These are phyloP conservation scores for Litoditis marina DNA, from an alignment of 2,888 invertebrate species.

Conservation along the genomic window DNA sequence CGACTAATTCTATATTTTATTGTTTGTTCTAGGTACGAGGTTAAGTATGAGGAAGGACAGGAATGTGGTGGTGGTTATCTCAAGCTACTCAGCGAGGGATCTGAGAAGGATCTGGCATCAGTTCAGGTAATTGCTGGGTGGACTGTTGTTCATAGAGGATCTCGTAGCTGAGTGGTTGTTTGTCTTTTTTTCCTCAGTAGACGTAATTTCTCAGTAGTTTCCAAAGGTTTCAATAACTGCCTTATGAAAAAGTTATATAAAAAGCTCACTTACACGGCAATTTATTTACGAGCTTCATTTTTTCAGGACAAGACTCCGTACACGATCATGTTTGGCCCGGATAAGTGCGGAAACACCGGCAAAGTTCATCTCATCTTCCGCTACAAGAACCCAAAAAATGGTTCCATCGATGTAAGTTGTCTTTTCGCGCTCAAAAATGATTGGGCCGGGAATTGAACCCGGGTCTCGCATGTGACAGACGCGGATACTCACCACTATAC, in stretches of 20 bases:
- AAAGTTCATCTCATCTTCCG: conserved; percentile 89
- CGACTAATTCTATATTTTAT: no score
- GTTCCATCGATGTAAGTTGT: conserved; percentile 71
- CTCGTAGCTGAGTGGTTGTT: background rate
- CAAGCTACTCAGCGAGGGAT: conserved; percentile 79
- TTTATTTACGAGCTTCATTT: conserved; percentile 20
- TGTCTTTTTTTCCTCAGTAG: background rate
- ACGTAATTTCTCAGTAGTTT: background rate
- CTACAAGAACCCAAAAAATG: conserved; percentile 88
- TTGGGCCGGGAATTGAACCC: no score
- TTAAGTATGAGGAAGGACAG: conserved; percentile 84
- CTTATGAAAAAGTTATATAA: no score
- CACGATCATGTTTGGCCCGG: conserved; percentile 99
- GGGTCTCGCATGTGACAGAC: no score
- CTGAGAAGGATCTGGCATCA: conserved; percentile 62
- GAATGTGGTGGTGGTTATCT: conserved; percentile 98
- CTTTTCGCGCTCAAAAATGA: background rate
- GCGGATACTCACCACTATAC: no score
- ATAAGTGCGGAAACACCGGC: conserved; percentile 94
- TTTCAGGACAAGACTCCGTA: conserved; percentile 85
- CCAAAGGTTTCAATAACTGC: no score
- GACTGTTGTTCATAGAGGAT: background rate
- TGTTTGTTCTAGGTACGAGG: conserved; percentile 66
- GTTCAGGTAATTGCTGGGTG: conserved; percentile 23
- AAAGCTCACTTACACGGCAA: no score